Conservation (phyloP, 2,797 vertebrate species). For the Hyperoplus lanceolatus region DNA sequence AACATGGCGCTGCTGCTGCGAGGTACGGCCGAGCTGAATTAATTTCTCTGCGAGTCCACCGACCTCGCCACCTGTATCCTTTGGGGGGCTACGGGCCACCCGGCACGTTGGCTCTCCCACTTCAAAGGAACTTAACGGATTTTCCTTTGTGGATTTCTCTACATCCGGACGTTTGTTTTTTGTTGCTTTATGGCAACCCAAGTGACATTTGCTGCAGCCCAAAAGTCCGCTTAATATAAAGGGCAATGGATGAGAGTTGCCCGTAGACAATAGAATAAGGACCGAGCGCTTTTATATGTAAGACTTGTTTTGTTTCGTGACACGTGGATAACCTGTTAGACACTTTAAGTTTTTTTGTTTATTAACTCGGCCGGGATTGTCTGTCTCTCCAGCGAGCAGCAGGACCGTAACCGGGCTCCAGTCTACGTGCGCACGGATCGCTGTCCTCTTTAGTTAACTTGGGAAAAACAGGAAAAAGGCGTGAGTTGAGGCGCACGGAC, state of each 20-base stretch:
- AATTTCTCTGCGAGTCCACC: conserved; percentile 77
- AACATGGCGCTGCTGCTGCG: conserved; percentile 87
- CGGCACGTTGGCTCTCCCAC: conserved; percentile 33
- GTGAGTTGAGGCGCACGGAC: conserved; percentile 54
- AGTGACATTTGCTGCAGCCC: conserved; percentile 73
- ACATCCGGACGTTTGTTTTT: conserved; percentile 22
- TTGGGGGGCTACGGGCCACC: conserved; percentile 33
- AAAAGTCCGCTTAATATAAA: conserved; percentile 69
- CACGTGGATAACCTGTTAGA: conserved; percentile 79
- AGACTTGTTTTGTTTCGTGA: conserved; percentile 59
- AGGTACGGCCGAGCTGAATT: conserved; percentile 82
- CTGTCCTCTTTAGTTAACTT: conserved; percentile 68
- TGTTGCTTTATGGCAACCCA: conserved; percentile 66
- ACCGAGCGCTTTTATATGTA: conserved; percentile 10
- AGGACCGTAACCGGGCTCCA: conserved; percentile 64
- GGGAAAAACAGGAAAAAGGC: conserved; percentile 58
- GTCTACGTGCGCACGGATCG: conserved; percentile 69
- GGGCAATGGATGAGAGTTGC: conserved; percentile 61
- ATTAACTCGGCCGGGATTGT: conserved; percentile 51
- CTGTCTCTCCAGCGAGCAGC: conserved; percentile 63
- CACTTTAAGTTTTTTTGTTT: conserved; percentile 66
- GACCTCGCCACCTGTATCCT: conserved; percentile 80
- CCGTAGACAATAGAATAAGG: conserved; percentile 52
- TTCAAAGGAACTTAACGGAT: conserved; percentile 37
- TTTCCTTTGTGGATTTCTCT: conserved; percentile 61